Conservation (phyloP, 2,797 vertebrate genomes). For the Diplodus sargus region DNA sequence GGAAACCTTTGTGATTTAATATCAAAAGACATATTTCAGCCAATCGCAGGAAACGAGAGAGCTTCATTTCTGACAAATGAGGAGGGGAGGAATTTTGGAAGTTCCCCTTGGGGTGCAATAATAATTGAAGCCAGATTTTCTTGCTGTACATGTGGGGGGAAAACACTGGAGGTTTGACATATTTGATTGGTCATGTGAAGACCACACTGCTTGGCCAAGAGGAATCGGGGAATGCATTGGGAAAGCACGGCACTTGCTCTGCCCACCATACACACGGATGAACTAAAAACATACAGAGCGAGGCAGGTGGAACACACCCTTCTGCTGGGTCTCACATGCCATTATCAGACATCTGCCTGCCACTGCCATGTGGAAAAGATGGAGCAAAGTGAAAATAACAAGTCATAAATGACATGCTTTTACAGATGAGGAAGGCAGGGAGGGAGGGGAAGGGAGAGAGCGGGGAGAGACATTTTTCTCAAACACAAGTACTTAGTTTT, state of each 20-base stretch:
- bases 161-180: slow-evolving; percentile 81
- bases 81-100: slow-evolving; percentile 81
- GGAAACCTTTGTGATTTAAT: slow-evolving; percentile 83
- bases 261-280: slow-evolving; percentile 49
- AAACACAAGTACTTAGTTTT: slow-evolving; percentile 69
- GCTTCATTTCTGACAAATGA: slow-evolving; percentile 86
- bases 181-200: slow-evolving; percentile 86
- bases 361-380: slow-evolving; percentile 60
- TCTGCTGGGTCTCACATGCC: slow-evolving; percentile 53
- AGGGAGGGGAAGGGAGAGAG: slow-evolving; percentile 12
- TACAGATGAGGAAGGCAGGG: slow-evolving; percentile 53
- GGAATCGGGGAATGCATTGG: slow-evolving; percentile 66
- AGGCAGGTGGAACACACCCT: slow-evolving; percentile 77
- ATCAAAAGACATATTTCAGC: slow-evolving; percentile 85
- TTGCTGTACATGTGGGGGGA: slow-evolving; percentile 81
- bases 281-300: slow-evolving; percentile 60
- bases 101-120: slow-evolving; percentile 83
- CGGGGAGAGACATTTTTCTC: slow-evolving; percentile 58
- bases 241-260: slow-evolving; percentile 58
- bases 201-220: slow-evolving; percentile 80
- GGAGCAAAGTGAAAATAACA: slow-evolving; percentile 74
- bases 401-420: slow-evolving; percentile 81
- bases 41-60: slow-evolving; percentile 83
- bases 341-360: slow-evolving; percentile 72
- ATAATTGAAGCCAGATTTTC: slow-evolving; percentile 85